Conservation (phyloP, 2,888 invertebrate species). For the Habrosyne pyritoides region DNA sequence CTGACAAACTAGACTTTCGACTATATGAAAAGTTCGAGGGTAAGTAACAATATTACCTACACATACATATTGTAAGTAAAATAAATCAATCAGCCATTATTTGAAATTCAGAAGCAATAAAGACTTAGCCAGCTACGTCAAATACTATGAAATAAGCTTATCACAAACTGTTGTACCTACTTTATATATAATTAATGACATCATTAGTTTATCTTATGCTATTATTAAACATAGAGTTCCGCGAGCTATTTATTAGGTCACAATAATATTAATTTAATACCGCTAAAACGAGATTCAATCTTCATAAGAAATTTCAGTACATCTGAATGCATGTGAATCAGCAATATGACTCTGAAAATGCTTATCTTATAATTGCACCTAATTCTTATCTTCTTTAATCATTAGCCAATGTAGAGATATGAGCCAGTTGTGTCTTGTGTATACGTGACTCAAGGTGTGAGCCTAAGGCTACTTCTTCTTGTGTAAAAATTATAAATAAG, state of each 20-base stretch:
- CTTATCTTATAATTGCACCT: slow-evolving; percentile 57
- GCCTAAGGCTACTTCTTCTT: slow-evolving; percentile 34
- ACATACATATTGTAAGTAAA: not conserved
- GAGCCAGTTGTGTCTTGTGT: slow-evolving; percentile 37
- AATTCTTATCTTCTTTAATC: slow-evolving; percentile 67
- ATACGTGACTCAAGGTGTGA: slow-evolving; percentile 48
- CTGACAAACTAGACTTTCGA: slow-evolving; percentile 93
- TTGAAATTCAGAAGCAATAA: not conserved
- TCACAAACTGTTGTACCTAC: not conserved
- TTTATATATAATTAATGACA: not conserved
- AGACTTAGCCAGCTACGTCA: not conserved
- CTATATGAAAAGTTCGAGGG: slow-evolving; percentile 97
- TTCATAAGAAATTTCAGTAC: not conserved
- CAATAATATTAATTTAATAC: not conserved
- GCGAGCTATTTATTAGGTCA: not conserved
- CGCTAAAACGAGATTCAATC: not conserved
- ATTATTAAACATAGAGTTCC: no score
- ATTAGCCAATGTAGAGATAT: slow-evolving; percentile 52
- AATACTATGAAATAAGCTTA: not conserved
- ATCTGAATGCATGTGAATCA: slow-evolving; percentile 50
- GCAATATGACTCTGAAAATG: slow-evolving; percentile 40
- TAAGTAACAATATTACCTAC: slow-evolving; percentile 70
- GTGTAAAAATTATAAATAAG: slow-evolving; percentile 16
- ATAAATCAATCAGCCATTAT: not conserved
- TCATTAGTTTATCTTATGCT: not conserved